Percentiles rank a stretch among this genome's conserved stretches.
These are phyloP conservation scores for Campoplex nolae DNA, from an alignment of 2,888 invertebrate genomes.

Conservation along the genomic window DNA sequence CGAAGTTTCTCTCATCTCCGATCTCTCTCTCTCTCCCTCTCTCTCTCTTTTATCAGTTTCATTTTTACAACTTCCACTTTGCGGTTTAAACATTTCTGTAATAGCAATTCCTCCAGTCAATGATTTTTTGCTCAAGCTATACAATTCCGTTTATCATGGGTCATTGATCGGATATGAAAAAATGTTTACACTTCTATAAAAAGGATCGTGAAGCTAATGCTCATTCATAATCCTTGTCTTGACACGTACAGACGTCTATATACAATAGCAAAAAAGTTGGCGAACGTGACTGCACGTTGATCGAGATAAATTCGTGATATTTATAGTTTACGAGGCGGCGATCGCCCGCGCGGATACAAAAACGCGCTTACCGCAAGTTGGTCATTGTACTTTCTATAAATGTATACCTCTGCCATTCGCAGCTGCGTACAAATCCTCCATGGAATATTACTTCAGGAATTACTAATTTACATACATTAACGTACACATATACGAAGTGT, in stretches of 20 bases:
- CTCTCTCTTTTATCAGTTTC: not conserved
- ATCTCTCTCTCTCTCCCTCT: not conserved
- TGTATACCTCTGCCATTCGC: slow-evolving; percentile 72
- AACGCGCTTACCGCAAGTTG: slow-evolving; percentile 51
- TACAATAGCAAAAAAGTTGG: slow-evolving; percentile 17
- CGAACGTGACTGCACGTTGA: slow-evolving; percentile 72
- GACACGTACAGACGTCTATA: slow-evolving; percentile 28
- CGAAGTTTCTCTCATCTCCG: not conserved
- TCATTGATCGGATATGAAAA: not conserved
- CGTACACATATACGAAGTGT: not conserved
- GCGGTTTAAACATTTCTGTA: not conserved
- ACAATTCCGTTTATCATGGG: not conserved
- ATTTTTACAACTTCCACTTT: not conserved
- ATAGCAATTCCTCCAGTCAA: not conserved
- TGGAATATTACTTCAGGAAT: slow-evolving; percentile 27
- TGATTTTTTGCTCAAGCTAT: not conserved
- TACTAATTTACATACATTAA: not conserved
- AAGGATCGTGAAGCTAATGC: not conserved
- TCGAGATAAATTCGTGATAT: slow-evolving; percentile 77
- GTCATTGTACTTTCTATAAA: slow-evolving; percentile 76
- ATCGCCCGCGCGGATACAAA: slow-evolving; percentile 75
- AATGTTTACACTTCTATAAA: slow-evolving; percentile 6
- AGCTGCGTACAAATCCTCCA: slow-evolving; percentile 65
- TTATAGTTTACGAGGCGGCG: slow-evolving; percentile 72
- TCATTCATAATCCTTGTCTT: slow-evolving; percentile 17